These are phyloP conservation scores for Hyles euphorbiae DNA, from an alignment of 1,140 invertebrate genomes.

Conservation along the genomic window DNA sequence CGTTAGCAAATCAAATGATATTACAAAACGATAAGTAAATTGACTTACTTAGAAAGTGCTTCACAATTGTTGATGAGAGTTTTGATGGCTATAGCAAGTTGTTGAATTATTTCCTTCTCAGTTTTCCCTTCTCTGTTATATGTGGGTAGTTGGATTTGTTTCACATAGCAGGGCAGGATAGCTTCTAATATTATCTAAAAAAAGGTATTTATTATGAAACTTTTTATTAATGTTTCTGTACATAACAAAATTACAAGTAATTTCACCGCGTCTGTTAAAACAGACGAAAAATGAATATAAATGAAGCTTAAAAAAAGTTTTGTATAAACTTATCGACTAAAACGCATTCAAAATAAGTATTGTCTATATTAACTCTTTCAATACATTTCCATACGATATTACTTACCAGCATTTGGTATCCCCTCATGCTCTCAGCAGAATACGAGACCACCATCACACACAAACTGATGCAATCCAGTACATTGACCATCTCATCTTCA, in stretches of 20 bases:
- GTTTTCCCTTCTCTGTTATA: slow-evolving; percentile 92
- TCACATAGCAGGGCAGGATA: slow-evolving; percentile 94
- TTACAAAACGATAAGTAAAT: not conserved
- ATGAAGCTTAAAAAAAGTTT: too few relatives aligned
- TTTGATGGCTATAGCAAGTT: slow-evolving; percentile 95
- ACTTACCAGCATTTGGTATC: slow-evolving; percentile 97
- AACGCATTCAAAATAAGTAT: too few relatives aligned
- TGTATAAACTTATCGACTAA: too few relatives aligned
- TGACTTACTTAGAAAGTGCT: slow-evolving; percentile 90
- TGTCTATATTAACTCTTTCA: too few relatives aligned
- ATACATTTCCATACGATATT: not conserved
- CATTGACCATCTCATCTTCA: slow-evolving; percentile 95
- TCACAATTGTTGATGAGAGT: slow-evolving; percentile 98
- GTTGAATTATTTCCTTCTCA: slow-evolving; percentile 96
- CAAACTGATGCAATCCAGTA: slow-evolving; percentile 94
- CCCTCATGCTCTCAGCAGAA: slow-evolving; percentile 94
- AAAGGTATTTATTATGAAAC: not conserved
- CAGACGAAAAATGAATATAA: too few relatives aligned
- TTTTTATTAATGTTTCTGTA: too few relatives aligned
- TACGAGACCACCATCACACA: slow-evolving; percentile 99
- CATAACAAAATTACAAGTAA: too few relatives aligned
- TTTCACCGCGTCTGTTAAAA: too few relatives aligned
- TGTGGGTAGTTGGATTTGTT: slow-evolving; percentile 92
- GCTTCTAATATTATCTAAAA: slow-evolving; percentile 94
- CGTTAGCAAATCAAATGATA: too few relatives aligned